These are phyloP conservation scores for Solea senegalensis DNA, from an alignment of 2,113 vertebrate genomes.

Conservation along the genomic window DNA sequence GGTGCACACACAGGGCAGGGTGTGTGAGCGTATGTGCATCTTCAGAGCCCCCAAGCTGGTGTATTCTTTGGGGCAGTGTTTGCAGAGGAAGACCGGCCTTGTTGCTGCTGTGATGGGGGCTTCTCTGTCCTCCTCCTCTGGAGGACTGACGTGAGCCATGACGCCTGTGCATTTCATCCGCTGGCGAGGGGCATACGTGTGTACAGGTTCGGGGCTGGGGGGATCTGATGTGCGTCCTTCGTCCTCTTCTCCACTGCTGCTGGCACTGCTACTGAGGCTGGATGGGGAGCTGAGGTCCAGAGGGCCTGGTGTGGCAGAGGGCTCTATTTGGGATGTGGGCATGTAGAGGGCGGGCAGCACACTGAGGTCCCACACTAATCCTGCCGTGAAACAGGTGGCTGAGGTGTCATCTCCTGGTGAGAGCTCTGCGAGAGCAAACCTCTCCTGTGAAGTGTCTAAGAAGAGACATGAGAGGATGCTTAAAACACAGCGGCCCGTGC, in stretches of 20 bases:
- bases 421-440: slow-evolving; percentile 82
- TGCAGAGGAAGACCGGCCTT: slow-evolving; percentile 91
- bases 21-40: slow-evolving; percentile 97
- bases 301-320: slow-evolving; percentile 75
- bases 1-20: slow-evolving; percentile 91
- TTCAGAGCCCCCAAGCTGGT: slow-evolving; percentile 93
- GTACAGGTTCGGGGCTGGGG: slow-evolving; percentile 88
- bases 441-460: slow-evolving; percentile 84
- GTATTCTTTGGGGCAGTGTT: slow-evolving; percentile 95
- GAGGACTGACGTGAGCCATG: slow-evolving; percentile 83
- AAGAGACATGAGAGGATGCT: slow-evolving; percentile 9
- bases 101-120: slow-evolving; percentile 61
- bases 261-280: slow-evolving; percentile 82
- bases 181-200: slow-evolving; percentile 84
- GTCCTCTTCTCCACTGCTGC: slow-evolving; percentile 91
- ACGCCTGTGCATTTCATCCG: slow-evolving; percentile 83
- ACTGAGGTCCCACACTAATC: slow-evolving; percentile 91
- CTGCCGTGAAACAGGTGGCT: slow-evolving; percentile 84
- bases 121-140: slow-evolving; percentile 76
- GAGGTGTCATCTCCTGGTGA: slow-evolving; percentile 62
- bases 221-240: slow-evolving; percentile 92
- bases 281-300: slow-evolving; percentile 89
- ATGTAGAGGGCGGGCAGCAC: slow-evolving; percentile 84
- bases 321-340: slow-evolving; percentile 73
- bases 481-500: slow-evolving; percentile 28